Percentiles rank a stretch among this genome's conserved stretches.
Evolutionary conservation across 2,113 vertebrate species (phyloP).

Genomic region (Jacana jacana): DNA sequence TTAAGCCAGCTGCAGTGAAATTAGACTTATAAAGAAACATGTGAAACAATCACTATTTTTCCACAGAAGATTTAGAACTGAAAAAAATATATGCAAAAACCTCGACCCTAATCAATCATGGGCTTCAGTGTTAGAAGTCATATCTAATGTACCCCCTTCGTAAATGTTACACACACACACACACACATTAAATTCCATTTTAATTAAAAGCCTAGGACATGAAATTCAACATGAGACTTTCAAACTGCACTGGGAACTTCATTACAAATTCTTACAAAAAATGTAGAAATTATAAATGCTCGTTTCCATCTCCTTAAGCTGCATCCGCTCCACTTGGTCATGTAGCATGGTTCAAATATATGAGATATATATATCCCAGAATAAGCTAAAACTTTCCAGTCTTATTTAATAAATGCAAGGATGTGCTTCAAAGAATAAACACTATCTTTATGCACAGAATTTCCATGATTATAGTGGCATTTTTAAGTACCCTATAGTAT

Average conservation of each 20-base stretch:
- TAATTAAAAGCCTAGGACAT: neutral
- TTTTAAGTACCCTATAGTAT: neutral
- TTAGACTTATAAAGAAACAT: neutral
- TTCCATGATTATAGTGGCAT: neutral
- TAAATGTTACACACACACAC: neutral
- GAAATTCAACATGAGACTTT: neutral
- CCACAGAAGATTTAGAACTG: neutral
- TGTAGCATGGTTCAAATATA: neutral
- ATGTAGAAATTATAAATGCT: neutral
- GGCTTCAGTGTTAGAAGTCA: neutral
- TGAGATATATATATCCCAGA: neutral
- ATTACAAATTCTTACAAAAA: neutral
- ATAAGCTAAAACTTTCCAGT: neutral
- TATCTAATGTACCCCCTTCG: neutral
- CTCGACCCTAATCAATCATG: neutral
- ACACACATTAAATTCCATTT: neutral
- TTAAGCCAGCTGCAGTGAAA: neutral
- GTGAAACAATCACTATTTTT: neutral
- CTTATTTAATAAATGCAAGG: neutral
- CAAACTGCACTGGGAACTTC: neutral
- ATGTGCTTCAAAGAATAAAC: neutral
- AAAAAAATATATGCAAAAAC: neutral
- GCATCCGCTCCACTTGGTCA: neutral
- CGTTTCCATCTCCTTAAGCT: neutral
- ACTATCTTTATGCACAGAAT: neutral